Evolutionary conservation across 2,888 invertebrate genomes (phyloP).

Genomic region (Balanococcus diminutus): DNA sequence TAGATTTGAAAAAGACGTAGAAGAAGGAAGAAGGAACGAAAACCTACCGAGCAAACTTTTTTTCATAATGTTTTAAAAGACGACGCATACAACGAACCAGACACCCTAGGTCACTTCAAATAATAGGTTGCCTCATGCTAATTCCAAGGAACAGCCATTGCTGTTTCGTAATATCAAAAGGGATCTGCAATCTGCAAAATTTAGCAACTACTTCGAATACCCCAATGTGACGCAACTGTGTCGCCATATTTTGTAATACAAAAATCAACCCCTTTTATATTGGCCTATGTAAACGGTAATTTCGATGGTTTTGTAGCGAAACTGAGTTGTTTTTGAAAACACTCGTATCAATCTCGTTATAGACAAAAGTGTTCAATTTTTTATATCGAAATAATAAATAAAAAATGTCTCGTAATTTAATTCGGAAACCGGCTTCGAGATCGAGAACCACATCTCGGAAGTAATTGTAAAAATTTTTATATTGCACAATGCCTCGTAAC

Average conservation of each 20-base stretch:
- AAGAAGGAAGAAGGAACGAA: too few species aligned
- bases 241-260: neutral
- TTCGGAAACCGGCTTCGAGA: neutral
- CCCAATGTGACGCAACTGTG: neutral
- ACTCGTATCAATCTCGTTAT: neutral
- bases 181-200: neutral
- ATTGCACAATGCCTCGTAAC: neutral
- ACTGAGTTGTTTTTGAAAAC: neutral
- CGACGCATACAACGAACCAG: neutral
- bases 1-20: neutral
- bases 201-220: neutral
- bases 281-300: neutral
- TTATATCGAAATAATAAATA: too few species aligned
- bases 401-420: neutral
- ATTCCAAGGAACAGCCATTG: constrained; percentile 30
- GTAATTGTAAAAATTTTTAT: neutral
- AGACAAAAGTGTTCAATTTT: too few species aligned
- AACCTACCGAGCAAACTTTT: neutral
- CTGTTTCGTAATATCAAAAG: constrained; percentile 19
- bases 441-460: neutral
- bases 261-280: neutral
- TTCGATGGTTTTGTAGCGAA: neutral
- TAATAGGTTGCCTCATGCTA: constrained; percentile 6
- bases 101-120: constrained; percentile 32
- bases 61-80: neutral